Evolutionary conservation across 2,797 vertebrate species (phyloP).

Genomic region (Cyprinella venusta): DNA sequence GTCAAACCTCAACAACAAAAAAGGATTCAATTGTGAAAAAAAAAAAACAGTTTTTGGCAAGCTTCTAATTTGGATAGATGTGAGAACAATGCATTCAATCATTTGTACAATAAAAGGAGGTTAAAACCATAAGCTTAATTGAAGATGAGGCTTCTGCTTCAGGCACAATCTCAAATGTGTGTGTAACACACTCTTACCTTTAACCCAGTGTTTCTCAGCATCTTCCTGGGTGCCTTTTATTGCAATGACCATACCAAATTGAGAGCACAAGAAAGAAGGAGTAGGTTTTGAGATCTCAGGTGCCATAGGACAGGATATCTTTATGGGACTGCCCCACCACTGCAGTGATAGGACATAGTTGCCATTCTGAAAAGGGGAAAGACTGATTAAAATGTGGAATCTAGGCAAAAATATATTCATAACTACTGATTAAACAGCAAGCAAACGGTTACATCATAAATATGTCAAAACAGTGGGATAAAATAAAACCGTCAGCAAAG

Average conservation of each 20-base stretch:
- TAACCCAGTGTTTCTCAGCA: conserved; percentile 57
- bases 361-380: conserved; percentile 68
- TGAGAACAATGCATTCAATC: neutral
- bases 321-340: conserved; percentile 75
- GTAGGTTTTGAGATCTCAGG: neutral
- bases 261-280: conserved; percentile 71
- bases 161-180: neutral
- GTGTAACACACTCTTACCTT: conserved; percentile 59
- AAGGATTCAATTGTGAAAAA: neutral
- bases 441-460: neutral
- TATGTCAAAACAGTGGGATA: neutral
- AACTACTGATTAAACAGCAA: neutral
- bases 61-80: neutral
- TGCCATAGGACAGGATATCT: conserved; percentile 72
- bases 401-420: neutral
- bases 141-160: neutral
- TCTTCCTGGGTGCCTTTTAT: conserved; percentile 54
- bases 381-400: neutral
- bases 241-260: conserved; percentile 70
- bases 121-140: neutral
- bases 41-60: neutral
- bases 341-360: conserved; percentile 75
- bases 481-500: neutral
- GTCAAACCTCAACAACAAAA: neutral
- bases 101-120: neutral